Evolutionary conservation across 2,888 invertebrate genomes (phyloP).

Genomic region (Tupiocoris notatus): DNA sequence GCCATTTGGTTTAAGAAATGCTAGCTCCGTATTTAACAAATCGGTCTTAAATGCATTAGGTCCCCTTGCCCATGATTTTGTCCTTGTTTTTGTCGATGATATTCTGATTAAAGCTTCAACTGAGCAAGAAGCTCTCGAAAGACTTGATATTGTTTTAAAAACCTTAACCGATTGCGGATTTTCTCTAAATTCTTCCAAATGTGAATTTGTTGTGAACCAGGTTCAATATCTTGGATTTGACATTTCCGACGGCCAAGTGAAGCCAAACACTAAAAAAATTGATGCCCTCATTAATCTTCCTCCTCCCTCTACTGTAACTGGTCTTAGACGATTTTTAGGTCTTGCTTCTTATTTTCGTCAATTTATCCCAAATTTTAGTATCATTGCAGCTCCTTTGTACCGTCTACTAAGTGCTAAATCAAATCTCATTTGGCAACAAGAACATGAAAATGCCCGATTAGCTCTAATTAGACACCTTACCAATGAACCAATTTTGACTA

Average conservation of each 20-base stretch:
- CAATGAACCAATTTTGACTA: background rate
- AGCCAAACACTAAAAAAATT: background rate
- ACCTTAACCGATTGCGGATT: background rate
- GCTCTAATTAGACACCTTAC: slow-evolving; percentile 12
- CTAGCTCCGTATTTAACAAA: background rate
- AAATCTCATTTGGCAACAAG: background rate
- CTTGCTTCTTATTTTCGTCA: slow-evolving; percentile 13
- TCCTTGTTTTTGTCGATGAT: slow-evolving; percentile 50
- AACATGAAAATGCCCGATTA: slow-evolving; percentile 22
- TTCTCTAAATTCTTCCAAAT: slow-evolving; percentile 36
- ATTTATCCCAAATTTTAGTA: background rate
- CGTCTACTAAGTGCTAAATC: background rate
- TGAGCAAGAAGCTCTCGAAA: background rate
- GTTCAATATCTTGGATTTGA: slow-evolving; percentile 35
- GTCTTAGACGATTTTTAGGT: slow-evolving; percentile 19
- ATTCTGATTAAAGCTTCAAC: slow-evolving; percentile 48
- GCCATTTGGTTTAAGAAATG: slow-evolving; percentile 7
- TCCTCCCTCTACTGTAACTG: background rate
- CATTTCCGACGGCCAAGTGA: background rate
- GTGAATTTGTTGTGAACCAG: slow-evolving; percentile 9
- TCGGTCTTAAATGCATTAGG: slow-evolving; percentile 51
- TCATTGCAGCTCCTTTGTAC: slow-evolving; percentile 12
- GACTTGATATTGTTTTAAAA: background rate
- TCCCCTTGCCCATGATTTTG: slow-evolving; percentile 48
- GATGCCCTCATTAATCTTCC: slow-evolving; percentile 1